Evolutionary conservation across 2,113 vertebrate genomes (phyloP), one percentile per base, ranked within the genome.

Genomic region (Irena cyanogastra): DNA sequence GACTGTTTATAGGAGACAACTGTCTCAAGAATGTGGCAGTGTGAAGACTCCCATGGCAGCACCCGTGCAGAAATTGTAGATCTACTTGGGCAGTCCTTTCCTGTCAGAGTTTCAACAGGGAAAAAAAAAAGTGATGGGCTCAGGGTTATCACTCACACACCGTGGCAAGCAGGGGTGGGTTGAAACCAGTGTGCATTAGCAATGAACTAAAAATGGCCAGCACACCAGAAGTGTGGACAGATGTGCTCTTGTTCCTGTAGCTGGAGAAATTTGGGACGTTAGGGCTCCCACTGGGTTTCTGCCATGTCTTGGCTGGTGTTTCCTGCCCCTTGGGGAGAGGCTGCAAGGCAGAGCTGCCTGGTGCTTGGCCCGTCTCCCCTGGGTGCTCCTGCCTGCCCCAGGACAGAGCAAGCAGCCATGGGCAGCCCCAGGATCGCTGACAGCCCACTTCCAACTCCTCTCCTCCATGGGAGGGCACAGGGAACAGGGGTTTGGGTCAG

Each of bases 1-100:
- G 79, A 54, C 59, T 96, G 83, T 85, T 94, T 90, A 86, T 74
- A 47, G 79, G 60, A 96, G 85, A 95, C 63, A 94, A 96, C 91
- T 70, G 75, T 74, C 78, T 90, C 66, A 91, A 88, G 93, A 95
- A 95, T 69, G 52, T 80, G 68, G 21, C 65, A 77, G 94, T 83
- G 82, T 91, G 91, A 93, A 95, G 90, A 91, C 71, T 96, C 93
- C 90, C 92, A 96, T 22, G 0, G 75, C 86, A 92, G 83, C 90
- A 94, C 79, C 66, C 56, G 8, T 75, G 79, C 82, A 94, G 71
- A 78, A 94, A 89, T 13, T 78, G 52, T 44, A 66, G 9, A 54
- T 70, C 65, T 87, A 4, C 49, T 91, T 69, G 45, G 45, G 33
- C 26, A 89, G 74, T 20, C 37, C 85, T 75, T 59, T 93, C 33